These are phyloP conservation scores for Anadara kagoshimensis DNA, from an alignment of 1,140 invertebrate genomes.

Conservation along the genomic window DNA sequence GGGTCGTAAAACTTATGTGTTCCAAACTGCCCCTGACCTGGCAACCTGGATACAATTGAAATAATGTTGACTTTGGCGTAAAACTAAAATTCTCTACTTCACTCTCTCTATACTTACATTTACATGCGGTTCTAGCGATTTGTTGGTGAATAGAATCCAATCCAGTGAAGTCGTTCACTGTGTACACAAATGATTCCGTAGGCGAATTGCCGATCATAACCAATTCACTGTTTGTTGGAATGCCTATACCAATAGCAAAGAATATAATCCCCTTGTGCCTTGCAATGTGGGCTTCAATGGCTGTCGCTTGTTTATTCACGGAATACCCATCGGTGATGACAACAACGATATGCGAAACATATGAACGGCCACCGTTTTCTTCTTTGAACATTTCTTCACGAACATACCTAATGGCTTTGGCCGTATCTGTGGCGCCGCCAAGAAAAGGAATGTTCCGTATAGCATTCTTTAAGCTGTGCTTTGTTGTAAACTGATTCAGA, in stretches of 20 bases:
- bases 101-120: no score
- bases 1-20: no score
- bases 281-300: background rate
- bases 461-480: background rate
- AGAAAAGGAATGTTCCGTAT: background rate
- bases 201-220: no score
- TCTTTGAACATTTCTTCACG: background rate
- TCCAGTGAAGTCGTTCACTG: no score
- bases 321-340: background rate
- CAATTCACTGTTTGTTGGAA: background rate
- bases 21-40: no score
- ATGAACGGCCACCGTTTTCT: background rate
- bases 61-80: no score
- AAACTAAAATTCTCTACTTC: no score
- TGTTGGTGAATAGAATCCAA: no score
- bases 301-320: background rate
- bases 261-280: background rate
- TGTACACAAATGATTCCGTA: no score
- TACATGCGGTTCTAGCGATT: no score
- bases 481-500: background rate
- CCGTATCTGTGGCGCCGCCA: background rate
- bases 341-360: background rate
- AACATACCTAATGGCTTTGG: background rate
- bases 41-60: no score
- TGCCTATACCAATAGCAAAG: background rate